Evolutionary conservation across 2,888 invertebrate species (phyloP), one percentile per base, ranked within the genome.

Genomic region (Hypena proboscidalis): DNA sequence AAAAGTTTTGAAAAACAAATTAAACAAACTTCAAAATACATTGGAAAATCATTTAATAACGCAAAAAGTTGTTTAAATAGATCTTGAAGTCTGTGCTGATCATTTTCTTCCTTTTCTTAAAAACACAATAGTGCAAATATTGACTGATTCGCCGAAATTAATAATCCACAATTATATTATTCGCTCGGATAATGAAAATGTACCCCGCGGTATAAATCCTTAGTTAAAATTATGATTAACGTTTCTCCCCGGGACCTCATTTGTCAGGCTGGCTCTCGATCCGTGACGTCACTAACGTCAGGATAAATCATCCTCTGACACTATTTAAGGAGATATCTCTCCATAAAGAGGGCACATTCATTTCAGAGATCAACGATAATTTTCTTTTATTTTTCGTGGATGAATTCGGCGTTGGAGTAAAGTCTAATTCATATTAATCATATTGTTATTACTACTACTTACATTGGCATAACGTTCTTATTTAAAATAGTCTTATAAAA

Each of bases 261-360:
- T 80, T 79, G 76, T 80, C 81, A 79, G 51, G 61, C 67, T 54
- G 63, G 60, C 65, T 62, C 67, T 73, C 67, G 61, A 67, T 67
- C 70, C 59, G 57, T 57, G 56, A 45, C 52, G 44, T 9, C 25
- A n/a, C n/a, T n/a, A n/a, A n/a, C n/a, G n/a, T n/a, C 38, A 21
- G 68, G 65, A 75, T 80, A 73, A 80, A 80, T 80, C 80, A 80
- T 75, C 60, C 42, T 39, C 60, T 57, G 69, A 63, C 72, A 77
- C 74, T 80, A 77, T 78, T 81, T 79, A 77, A 70, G 74, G 66
- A 74, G 69, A 77, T 73, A 72, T 71, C 35, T 70, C 74, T 55
- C 67, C 56, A 59, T 58, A 60, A 54, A 49, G 34, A 51, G 29
- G 37, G 40, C 44, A 53, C 56, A 46, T 65, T 75, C 66, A 61